Evolutionary conservation across 1,140 invertebrate species (phyloP).

Genomic region (Psix sp.): DNA sequence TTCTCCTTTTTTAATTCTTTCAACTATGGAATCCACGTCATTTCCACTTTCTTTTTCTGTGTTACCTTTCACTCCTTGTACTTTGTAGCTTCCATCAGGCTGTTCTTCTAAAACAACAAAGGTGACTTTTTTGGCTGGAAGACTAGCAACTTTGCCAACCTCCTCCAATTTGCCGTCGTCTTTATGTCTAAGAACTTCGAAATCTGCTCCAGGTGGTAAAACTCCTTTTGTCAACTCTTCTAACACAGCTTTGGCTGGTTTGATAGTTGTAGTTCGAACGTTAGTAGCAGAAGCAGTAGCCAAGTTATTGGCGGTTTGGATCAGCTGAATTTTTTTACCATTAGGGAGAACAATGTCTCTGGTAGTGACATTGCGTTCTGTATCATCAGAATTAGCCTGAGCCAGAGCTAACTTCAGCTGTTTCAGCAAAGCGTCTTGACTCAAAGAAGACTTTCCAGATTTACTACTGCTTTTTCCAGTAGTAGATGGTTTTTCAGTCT

Average conservation of each 20-base stretch:
- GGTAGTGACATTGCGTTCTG: constrained; percentile 82
- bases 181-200: constrained; percentile 85
- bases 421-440: constrained; percentile 81
- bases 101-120: constrained; percentile 91
- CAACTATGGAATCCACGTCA: constrained; percentile 87
- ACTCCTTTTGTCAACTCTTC: constrained; percentile 87
- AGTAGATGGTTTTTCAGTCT: constrained; percentile 65
- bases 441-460: constrained; percentile 26
- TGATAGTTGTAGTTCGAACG: constrained; percentile 75
- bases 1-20: constrained; percentile 88
- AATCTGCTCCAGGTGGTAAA: constrained; percentile 85
- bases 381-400: constrained; percentile 80
- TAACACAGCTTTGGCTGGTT: constrained; percentile 79
- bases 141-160: constrained; percentile 80
- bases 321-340: constrained; percentile 84
- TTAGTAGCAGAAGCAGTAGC: constrained; percentile 60
- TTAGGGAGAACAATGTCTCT: constrained; percentile 84
- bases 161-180: constrained; percentile 84
- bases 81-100: constrained; percentile 88
- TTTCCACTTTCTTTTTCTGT: constrained; percentile 81
- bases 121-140: constrained; percentile 88
- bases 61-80: constrained; percentile 79
- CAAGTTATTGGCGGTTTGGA: constrained; percentile 72
- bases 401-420: constrained; percentile 84
- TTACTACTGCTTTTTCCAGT: constrained; percentile 28